Evolutionary conservation across 2,113 vertebrate genomes (phyloP).

Genomic region (Mormyrus lacerda): DNA sequence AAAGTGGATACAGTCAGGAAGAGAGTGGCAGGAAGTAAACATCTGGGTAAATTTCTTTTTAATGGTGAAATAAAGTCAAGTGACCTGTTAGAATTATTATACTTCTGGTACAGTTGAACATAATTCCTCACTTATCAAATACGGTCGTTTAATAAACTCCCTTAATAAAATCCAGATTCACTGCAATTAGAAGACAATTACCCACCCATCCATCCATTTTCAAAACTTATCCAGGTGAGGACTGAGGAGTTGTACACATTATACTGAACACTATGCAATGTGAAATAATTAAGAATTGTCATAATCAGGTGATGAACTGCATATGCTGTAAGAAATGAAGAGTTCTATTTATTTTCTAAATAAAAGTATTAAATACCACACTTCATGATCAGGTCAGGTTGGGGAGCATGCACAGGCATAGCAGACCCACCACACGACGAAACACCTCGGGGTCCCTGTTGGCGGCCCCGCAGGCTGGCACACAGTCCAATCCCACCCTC

Average conservation of each 20-base stretch:
- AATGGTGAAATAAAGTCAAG: not conserved
- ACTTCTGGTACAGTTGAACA: not conserved
- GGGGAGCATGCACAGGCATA: not conserved
- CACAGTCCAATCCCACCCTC: too few species aligned
- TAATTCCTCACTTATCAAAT: not conserved
- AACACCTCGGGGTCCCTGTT: not conserved
- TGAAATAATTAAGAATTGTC: not conserved
- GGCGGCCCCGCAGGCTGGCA: not conserved
- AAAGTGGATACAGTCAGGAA: constrained; percentile 15
- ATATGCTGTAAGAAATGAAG: not conserved
- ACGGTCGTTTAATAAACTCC: not conserved
- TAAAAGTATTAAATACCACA: not conserved
- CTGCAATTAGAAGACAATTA: not conserved
- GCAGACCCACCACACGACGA: not conserved
- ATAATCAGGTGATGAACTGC: not conserved
- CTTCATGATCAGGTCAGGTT: not conserved
- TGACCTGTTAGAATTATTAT: not conserved
- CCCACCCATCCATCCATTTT: not conserved
- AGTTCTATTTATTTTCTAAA: not conserved
- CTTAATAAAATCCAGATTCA: too few species aligned
- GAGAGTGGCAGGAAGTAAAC: not conserved
- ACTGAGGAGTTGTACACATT: not conserved
- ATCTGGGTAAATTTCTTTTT: not conserved
- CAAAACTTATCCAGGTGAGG: not conserved
- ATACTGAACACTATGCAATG: not conserved